A percentile compares a stretch with the other conserved stretches of the same genome.
Conservation (phyloP, 2,888 invertebrate genomes). For the Augiades crinisus region DNA sequence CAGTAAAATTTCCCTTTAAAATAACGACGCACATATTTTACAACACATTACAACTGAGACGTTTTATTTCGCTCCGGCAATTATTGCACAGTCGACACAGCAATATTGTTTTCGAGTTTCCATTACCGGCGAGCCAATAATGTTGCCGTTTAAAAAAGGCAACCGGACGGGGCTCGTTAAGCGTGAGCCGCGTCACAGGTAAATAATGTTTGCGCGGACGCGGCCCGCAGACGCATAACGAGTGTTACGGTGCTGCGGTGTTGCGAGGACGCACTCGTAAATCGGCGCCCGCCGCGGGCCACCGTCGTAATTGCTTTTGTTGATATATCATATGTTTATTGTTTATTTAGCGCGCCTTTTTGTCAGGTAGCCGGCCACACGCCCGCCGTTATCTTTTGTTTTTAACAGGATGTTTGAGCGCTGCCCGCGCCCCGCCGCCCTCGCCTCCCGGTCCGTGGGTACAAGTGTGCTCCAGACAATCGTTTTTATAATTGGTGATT, state of each 20-base stretch:
- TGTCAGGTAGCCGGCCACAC: constrained; percentile 55
- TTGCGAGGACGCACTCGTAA: constrained; percentile 48
- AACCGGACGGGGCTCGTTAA: constrained; percentile 46
- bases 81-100: constrained; percentile 10
- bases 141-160: constrained; percentile 38
- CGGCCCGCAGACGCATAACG: constrained; percentile 13
- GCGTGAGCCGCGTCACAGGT: constrained; percentile 41
- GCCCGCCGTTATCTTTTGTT: constrained; percentile 32
- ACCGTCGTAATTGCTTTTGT: constrained; percentile 62
- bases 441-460: background rate
- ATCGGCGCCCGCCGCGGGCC: constrained; percentile 58
- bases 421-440: background rate
- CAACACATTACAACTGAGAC: constrained; percentile 25
- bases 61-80: constrained; percentile 15
- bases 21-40: constrained; percentile 22
- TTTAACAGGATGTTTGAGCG: constrained; percentile 24
- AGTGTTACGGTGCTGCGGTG: constrained; percentile 21
- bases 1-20: constrained; percentile 15
- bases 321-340: constrained; percentile 68
- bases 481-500: background rate
- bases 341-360: constrained; percentile 68
- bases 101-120: constrained; percentile 25
- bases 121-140: constrained; percentile 32
- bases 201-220: constrained; percentile 45
- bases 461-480: constrained; percentile 17